These are phyloP conservation scores for Chelmon rostratus DNA, from an alignment of 2,797 vertebrate species.

Conservation along the genomic window DNA sequence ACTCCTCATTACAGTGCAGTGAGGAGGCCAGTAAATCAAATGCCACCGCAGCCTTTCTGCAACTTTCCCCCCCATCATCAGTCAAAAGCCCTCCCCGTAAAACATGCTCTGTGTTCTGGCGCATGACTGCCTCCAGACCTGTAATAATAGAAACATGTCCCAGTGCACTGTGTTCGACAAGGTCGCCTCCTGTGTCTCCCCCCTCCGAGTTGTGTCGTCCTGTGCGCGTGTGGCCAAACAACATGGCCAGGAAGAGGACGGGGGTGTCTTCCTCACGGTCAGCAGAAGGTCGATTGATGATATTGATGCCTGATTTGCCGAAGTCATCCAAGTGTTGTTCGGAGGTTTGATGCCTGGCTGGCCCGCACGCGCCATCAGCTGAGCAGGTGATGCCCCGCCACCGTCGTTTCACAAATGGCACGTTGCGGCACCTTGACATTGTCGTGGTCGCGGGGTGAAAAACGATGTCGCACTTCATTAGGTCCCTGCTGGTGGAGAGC, in stretches of 20 bases:
- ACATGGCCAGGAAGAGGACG: conserved; percentile 15
- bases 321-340: conserved; percentile 70
- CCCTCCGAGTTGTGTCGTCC: conserved; percentile 71
- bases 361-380: conserved; percentile 65
- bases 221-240: conserved; percentile 73
- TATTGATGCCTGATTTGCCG: conserved; percentile 77
- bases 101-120: conserved; percentile 79
- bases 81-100: conserved; percentile 81
- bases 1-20: conserved; percentile 85
- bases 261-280: conserved; percentile 63
- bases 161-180: conserved; percentile 77
- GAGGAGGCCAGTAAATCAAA: conserved; percentile 87
- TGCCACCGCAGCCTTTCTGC: conserved; percentile 74
- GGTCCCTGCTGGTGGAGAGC: conserved; percentile 83
- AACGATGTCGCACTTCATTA: conserved; percentile 90
- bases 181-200: conserved; percentile 77
- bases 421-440: conserved; percentile 86
- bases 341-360: conserved; percentile 69
- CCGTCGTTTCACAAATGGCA: conserved; percentile 83
- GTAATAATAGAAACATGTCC: conserved; percentile 85
- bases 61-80: conserved; percentile 81
- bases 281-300: conserved; percentile 79
- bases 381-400: conserved; percentile 84
- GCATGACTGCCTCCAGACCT: conserved; percentile 81
- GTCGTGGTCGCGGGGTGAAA: conserved; percentile 84